Conservation (phyloP, 2,113 vertebrate genomes). For the Dromiciops gliroides region DNA sequence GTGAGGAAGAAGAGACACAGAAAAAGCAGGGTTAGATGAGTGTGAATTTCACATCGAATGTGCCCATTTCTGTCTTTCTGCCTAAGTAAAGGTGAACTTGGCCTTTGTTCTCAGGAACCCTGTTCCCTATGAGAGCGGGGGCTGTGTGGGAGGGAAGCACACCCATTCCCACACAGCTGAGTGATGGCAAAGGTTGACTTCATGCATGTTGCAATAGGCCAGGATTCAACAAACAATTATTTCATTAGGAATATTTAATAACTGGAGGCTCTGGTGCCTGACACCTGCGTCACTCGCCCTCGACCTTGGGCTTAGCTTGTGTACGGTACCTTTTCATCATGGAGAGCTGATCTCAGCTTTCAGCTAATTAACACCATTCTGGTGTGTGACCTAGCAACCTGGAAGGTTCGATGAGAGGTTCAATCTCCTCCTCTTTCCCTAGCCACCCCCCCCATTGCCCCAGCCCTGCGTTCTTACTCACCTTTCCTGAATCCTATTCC, state of each 20-base stretch:
- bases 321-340: conserved; percentile 10
- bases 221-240: background rate
- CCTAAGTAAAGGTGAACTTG: background rate
- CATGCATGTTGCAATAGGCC: background rate
- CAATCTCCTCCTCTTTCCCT: background rate
- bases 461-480: background rate
- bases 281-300: background rate
- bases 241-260: conserved; percentile 21
- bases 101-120: conserved; percentile 36
- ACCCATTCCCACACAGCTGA: background rate
- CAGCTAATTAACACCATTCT: conserved; percentile 23
- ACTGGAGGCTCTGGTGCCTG: background rate
- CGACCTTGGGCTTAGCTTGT: background rate
- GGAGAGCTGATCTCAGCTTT: conserved; percentile 50
- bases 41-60: background rate
- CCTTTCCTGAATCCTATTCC: conserved; percentile 17
- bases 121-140: background rate
- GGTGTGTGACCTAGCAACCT: conserved; percentile 44
- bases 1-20: background rate
- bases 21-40: background rate
- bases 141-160: background rate
- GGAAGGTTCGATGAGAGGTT: background rate
- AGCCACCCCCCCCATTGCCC: background rate
- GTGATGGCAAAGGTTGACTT: background rate
- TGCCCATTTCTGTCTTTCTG: background rate